A percentile compares a stretch with the other conserved stretches of the same genome.
These are phyloP conservation scores for Chaunax sp. DNA, from an alignment of 2,797 vertebrate genomes.

Conservation along the genomic window DNA sequence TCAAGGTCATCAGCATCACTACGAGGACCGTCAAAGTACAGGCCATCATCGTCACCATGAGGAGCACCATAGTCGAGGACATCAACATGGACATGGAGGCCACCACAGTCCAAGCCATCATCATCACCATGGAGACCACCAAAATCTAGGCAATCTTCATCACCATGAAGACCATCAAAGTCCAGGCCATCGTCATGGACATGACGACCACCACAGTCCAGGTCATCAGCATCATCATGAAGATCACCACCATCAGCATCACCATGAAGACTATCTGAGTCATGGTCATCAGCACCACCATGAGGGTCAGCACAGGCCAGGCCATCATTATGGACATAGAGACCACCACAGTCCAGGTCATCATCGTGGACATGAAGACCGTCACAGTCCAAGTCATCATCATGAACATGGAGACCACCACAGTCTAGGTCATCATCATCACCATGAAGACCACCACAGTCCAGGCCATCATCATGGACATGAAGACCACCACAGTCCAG, in stretches of 20 bases:
- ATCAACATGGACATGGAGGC: slow-evolving; percentile 20
- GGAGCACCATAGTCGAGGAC: slow-evolving; percentile 1
- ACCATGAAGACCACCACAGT: slow-evolving; percentile 22
- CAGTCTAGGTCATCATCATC: background rate
- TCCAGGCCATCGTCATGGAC: background rate
- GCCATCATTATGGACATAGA: background rate
- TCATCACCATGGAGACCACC: slow-evolving; percentile 25
- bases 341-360: slow-evolving; percentile 17
- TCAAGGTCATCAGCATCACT: slow-evolving; percentile 20
- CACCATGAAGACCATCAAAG: slow-evolving; percentile 18
- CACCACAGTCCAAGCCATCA: background rate
- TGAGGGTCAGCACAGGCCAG: slow-evolving; percentile 8
- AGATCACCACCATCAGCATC: slow-evolving; percentile 32
- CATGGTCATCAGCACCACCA: slow-evolving; percentile 13
- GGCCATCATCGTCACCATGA: slow-evolving; percentile 16
- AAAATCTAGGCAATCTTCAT: background rate
- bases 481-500: background rate
- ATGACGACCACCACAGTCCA: slow-evolving; percentile 25
- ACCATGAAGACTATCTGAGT: slow-evolving; percentile 24
- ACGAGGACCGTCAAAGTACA: slow-evolving; percentile 8
- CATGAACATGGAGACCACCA: slow-evolving; percentile 38
- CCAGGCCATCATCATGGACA: background rate
- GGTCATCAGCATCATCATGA: slow-evolving; percentile 15
- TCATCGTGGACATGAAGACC: slow-evolving; percentile 6
- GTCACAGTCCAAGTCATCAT: background rate